Percentiles rank a stretch among this genome's conserved stretches.
Conservation (phyloP, 2,113 vertebrate species). For the Camelus bactrianus region DNA sequence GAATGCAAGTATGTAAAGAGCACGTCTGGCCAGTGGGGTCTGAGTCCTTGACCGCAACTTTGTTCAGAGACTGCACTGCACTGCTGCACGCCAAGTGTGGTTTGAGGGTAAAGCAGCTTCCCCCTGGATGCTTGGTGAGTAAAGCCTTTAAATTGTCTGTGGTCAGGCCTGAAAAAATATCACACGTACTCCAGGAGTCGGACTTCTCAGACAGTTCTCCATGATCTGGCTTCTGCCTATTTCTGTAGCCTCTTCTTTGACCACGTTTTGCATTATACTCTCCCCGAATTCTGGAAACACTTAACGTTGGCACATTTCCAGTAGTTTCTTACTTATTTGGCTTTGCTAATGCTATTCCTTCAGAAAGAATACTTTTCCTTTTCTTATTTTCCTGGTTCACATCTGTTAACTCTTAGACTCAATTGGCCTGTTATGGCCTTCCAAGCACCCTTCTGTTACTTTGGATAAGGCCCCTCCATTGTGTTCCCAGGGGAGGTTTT, state of each 20-base stretch:
- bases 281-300: neutral
- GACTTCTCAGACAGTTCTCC: neutral
- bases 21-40: neutral
- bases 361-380: conserved; percentile 52
- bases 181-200: neutral
- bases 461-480: neutral
- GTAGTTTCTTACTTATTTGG: neutral
- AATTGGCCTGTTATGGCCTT: neutral
- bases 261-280: neutral
- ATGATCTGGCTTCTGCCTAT: neutral
- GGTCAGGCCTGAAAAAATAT: neutral
- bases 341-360: conserved; percentile 29
- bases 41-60: neutral
- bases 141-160: neutral
- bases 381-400: conserved; percentile 7
- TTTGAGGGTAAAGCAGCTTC: neutral
- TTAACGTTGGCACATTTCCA: neutral
- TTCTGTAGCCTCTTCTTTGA: neutral
- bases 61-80: neutral
- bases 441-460: neutral
- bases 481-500: neutral
- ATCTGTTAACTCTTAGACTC: conserved; percentile 30
- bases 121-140: neutral
- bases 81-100: neutral
- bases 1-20: neutral